phyloP scores from a whole-genome alignment of 2,113 vertebrate species.

The Anoplopoma fimbria region DNA sequence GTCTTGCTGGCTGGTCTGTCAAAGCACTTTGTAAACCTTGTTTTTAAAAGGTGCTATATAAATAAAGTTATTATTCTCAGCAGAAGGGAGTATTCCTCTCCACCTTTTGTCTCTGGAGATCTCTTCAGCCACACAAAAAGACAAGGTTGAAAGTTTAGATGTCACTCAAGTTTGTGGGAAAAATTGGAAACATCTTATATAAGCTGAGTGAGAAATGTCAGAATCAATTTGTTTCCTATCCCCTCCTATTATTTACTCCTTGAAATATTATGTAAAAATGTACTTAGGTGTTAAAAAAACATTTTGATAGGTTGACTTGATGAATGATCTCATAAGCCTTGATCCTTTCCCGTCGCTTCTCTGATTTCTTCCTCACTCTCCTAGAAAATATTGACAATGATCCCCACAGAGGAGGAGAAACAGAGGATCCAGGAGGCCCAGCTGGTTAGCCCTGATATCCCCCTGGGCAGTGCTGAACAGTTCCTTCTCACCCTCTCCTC shows the following conservation, averaged over 20 bases:
- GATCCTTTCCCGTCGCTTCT: conserved; percentile 16
- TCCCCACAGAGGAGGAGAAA: conserved; percentile 96
- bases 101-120: conserved; percentile 36
- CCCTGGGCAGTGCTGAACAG: conserved; percentile 94
- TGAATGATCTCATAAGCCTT: conserved; percentile 21
- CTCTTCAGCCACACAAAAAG: conserved; percentile 44
- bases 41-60: no score
- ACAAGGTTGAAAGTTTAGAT: conserved; percentile 62
- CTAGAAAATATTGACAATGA: conserved; percentile 99
- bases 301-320: conserved; percentile 35
- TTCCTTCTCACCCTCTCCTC: conserved; percentile 97
- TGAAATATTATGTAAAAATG: conserved; percentile 7
- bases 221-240: conserved; percentile 25
- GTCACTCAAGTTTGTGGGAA: conserved; percentile 48
- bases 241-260: conserved; percentile 9
- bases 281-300: conserved; percentile 1
- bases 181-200: conserved; percentile 48
- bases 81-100: conserved; percentile 25
- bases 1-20: no score
- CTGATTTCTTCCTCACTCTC: conserved; percentile 13
- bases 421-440: conserved; percentile 98
- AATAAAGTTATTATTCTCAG: no score
- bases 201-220: conserved; percentile 46
- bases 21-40: no score
- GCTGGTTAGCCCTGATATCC: conserved; percentile 91